Conservation (phyloP, 2,113 vertebrate genomes). For the Sigmodon hispidus region DNA sequence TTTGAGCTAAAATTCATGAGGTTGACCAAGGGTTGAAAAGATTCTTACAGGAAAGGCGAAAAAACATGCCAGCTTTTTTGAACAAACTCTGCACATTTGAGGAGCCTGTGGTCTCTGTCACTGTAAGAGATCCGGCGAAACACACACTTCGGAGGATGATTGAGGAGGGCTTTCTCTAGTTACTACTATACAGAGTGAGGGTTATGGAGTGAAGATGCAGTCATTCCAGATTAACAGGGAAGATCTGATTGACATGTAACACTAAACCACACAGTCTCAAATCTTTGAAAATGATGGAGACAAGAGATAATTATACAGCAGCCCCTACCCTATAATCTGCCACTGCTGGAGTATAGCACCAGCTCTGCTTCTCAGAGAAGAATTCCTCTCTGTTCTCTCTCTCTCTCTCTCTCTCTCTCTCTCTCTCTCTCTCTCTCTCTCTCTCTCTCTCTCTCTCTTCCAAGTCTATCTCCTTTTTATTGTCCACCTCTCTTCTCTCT, state of each 20-base stretch:
- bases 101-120: slow-evolving; percentile 5
- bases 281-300: slow-evolving; percentile 82
- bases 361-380: slow-evolving; percentile 6
- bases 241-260: slow-evolving; percentile 77
- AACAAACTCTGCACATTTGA: background rate
- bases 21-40: slow-evolving; percentile 40
- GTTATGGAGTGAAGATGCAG: slow-evolving; percentile 62
- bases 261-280: slow-evolving; percentile 75
- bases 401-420: background rate
- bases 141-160: background rate
- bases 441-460: slow-evolving; percentile 37
- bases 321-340: slow-evolving; percentile 79
- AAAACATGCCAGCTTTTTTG: background rate
- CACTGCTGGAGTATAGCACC: slow-evolving; percentile 50
- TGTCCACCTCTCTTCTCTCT: background rate
- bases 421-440: background rate
- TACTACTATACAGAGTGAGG: slow-evolving; percentile 25
- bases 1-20: slow-evolving; percentile 53
- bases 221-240: slow-evolving; percentile 67
- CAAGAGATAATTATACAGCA: slow-evolving; percentile 81
- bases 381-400: background rate
- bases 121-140: background rate
- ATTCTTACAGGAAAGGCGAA: background rate
- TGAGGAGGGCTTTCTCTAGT: background rate
- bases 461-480: background rate